Evolutionary conservation across 2,113 vertebrate species (phyloP), one percentile per base, ranked within the genome.

Genomic region (Ciconia boyciana): DNA sequence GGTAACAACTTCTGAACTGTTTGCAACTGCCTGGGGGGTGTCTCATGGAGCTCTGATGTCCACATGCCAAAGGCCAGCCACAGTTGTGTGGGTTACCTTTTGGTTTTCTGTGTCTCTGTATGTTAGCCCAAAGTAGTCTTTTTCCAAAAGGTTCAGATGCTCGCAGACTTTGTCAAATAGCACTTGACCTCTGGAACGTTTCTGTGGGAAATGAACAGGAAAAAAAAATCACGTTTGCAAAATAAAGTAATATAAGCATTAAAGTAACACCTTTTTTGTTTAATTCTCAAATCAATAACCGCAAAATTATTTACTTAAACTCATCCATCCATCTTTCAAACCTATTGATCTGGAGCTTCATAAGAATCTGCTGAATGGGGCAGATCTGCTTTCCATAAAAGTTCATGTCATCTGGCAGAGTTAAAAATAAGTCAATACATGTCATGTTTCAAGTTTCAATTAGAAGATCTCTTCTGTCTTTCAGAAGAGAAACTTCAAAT

Each of bases 111-210:
- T 96, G 87, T 99, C 99, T 94, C 98, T 98, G 98, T 99, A 98
- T 0, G 99, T 99, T 87, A 99, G 98, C 26, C 99, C 99, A 77
- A 99, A 99, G 96, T 99, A 99, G 97, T 99, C 99, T 97, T 98
- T 99, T 97, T 99, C 99, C 97, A 99, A 97, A 29, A 99, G 98
- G 95, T 99, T 99, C 88, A 99, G 99, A 94, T 99, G 99, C 62
- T 99, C 99, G 3, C 99, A 99, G 13, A 99, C 98, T 98, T 99
- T 99, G 94, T 99, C 99, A 7, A 99, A 99, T 6, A 99, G 97
- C 76, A 99, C 94, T 89, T 99, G 99, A 57, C 99, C 99, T 94
- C 97, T 99, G 91, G 99, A 98, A 87, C 99, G 98, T 94, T 99
- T 99, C 99, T 99, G 97, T 36, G 71, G 72, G 69, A 76, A 95